These are phyloP conservation scores for Eolophus roseicapilla DNA, from an alignment of 2,113 vertebrate species.

Conservation along the genomic window DNA sequence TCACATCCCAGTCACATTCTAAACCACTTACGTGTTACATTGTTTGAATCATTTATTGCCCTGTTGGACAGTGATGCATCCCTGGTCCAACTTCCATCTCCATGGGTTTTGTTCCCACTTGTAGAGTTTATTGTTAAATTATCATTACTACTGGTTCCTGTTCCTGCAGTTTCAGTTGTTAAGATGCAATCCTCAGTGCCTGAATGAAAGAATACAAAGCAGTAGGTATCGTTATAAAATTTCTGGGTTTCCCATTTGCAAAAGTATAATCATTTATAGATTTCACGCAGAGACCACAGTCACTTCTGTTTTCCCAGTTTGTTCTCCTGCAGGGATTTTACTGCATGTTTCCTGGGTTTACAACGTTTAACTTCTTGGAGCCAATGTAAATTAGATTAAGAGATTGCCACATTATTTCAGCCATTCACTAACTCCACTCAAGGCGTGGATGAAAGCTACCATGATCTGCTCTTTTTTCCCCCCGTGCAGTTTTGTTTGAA, in stretches of 20 bases:
- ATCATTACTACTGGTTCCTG: neutral
- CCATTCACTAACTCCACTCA: neutral
- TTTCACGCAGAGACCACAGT: accelerated
- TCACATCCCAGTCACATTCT: neutral
- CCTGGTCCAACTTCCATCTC: neutral
- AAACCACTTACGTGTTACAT: neutral
- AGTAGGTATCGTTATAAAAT: neutral
- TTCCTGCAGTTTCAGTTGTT: neutral
- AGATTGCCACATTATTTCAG: neutral
- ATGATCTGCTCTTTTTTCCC: neutral
- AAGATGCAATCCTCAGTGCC: neutral
- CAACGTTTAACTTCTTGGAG: neutral
- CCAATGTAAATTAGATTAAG: neutral
- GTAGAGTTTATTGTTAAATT: neutral
- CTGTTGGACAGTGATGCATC: accelerated
- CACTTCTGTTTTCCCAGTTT: neutral
- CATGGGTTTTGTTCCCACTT: neutral
- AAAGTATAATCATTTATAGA: neutral
- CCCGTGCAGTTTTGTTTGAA: neutral
- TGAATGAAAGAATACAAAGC: conserved; percentile 4
- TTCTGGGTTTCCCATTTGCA: neutral
- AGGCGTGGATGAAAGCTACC: neutral
- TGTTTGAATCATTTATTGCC: neutral
- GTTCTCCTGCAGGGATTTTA: neutral
- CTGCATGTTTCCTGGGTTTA: neutral